Percentiles rank a stretch among this genome's conserved stretches.
Evolutionary conservation across 2,797 vertebrate genomes (phyloP).

Genomic region (Anguilla anguilla): DNA sequence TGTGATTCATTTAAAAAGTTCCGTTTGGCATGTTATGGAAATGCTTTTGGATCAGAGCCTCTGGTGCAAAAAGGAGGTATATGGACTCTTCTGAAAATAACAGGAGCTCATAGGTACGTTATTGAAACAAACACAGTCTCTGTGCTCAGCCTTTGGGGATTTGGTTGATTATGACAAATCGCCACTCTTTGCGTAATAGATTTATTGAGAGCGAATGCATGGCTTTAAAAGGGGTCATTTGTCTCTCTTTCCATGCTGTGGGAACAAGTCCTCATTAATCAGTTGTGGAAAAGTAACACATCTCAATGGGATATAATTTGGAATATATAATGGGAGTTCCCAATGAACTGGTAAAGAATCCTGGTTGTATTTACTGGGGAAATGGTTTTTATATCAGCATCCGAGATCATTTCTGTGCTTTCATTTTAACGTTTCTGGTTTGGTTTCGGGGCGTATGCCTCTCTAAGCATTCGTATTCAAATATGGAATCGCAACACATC

Average conservation of each 20-base stretch:
- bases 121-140: background rate
- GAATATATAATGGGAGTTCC: too few relatives aligned
- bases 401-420: background rate
- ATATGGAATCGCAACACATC: background rate
- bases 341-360: background rate
- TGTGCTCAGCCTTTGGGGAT: background rate
- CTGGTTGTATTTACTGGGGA: background rate
- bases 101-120: background rate
- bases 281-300: background rate
- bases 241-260: background rate
- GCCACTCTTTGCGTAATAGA: background rate
- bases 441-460: constrained; percentile 2
- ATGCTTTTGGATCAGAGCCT: background rate
- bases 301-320: background rate
- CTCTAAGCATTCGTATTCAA: constrained; percentile 7
- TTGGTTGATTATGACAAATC: background rate
- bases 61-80: background rate
- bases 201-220: background rate
- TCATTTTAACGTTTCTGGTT: background rate
- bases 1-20: background rate
- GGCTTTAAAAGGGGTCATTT: background rate
- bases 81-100: background rate
- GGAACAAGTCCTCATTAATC: background rate
- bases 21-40: background rate
- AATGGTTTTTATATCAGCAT: background rate